These are phyloP conservation scores for Dioctria linearis DNA, from an alignment of 2,888 invertebrate species.

Conservation along the genomic window DNA sequence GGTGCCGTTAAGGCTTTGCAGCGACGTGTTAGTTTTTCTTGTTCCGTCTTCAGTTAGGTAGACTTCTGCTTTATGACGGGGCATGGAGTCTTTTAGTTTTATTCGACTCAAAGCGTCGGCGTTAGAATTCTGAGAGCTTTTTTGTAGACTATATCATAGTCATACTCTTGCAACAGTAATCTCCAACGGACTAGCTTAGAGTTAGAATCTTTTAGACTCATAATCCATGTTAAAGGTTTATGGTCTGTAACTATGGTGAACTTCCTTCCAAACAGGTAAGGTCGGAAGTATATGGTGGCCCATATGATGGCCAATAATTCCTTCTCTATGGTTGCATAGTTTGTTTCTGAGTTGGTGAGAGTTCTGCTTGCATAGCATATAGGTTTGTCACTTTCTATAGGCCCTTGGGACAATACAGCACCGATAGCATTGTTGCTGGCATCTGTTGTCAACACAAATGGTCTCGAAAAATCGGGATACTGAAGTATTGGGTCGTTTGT, in stretches of 20 bases:
- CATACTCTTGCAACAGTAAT: constrained; percentile 59
- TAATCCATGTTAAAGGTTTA: constrained; percentile 47
- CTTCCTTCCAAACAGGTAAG: constrained; percentile 41
- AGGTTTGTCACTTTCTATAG: constrained; percentile 53
- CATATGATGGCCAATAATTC: constrained; percentile 51
- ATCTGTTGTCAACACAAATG: constrained; percentile 52
- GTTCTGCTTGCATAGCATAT: constrained; percentile 53
- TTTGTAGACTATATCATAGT: constrained; percentile 60
- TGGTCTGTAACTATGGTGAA: constrained; percentile 55
- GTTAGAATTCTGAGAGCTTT: constrained; percentile 57
- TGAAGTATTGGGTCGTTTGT: too few relatives aligned
- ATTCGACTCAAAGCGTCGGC: constrained; percentile 58
- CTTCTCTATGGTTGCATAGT: constrained; percentile 52
- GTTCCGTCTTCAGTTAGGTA: neutral
- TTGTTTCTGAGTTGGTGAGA: constrained; percentile 46
- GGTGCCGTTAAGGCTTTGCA: too few relatives aligned
- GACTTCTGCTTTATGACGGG: constrained; percentile 4
- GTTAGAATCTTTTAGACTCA: constrained; percentile 39
- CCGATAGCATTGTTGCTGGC: constrained; percentile 48
- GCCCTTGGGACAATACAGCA: constrained; percentile 43
- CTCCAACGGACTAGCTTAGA: constrained; percentile 54
- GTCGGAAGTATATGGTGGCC: constrained; percentile 53
- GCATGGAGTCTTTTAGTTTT: neutral
- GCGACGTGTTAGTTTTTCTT: neutral
- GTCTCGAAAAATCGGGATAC: constrained; percentile 42